Percentiles rank a stretch among this genome's conserved stretches.
phyloP scores from a whole-genome alignment of 2,113 vertebrate species.

The Pongo pygmaeus region DNA sequence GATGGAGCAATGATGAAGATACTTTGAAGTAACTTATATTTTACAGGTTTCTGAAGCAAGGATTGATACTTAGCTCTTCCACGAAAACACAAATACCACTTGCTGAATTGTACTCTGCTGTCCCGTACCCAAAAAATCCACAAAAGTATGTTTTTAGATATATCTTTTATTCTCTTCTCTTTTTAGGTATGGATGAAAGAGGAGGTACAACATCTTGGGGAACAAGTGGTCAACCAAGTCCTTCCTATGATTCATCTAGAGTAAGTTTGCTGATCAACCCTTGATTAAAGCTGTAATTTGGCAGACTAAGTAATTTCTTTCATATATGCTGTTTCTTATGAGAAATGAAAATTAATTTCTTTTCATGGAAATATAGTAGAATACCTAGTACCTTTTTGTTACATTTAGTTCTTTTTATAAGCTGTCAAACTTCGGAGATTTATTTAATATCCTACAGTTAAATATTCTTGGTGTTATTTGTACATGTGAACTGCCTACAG shows the following conservation, averaged over 20 bases:
- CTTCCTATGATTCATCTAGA: conserved; percentile 95
- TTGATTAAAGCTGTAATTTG: conserved; percentile 35
- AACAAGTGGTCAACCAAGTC: conserved; percentile 94
- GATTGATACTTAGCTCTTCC: neutral
- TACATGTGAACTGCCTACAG: neutral
- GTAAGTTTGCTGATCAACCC: conserved; percentile 86
- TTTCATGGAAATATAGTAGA: conserved; percentile 17
- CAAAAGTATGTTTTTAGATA: neutral
- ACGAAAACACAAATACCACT: neutral
- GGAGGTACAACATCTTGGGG: conserved; percentile 93
- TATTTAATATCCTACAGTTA: neutral
- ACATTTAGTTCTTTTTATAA: conserved; percentile 30
- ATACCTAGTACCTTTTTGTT: neutral
- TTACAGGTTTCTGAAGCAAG: neutral
- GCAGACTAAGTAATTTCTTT: conserved; percentile 14
- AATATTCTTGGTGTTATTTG: neutral
- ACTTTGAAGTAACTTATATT: conserved; percentile 18
- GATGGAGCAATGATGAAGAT: neutral
- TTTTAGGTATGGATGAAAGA: conserved; percentile 96
- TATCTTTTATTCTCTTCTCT: conserved; percentile 72
- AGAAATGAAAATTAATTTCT: conserved; percentile 27
- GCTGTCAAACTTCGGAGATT: neutral
- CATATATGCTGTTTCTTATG: neutral
- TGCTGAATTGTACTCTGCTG: neutral
- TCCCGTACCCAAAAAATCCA: neutral